Evolutionary conservation across 2,888 invertebrate species (phyloP), one percentile per base, ranked within the genome.

Genomic region (Microctonus brassicae): DNA sequence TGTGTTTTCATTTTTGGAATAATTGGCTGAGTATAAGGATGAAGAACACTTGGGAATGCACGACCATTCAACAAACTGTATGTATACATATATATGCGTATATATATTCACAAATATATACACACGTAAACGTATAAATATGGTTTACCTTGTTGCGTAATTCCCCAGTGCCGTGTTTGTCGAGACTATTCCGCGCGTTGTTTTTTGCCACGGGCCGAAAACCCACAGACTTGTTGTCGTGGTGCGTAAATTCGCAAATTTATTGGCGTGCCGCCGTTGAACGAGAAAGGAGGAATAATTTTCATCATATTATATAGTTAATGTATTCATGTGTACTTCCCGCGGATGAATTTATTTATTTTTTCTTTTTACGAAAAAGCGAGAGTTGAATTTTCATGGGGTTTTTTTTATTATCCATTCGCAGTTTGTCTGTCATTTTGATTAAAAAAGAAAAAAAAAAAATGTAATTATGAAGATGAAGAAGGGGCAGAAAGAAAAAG

Each of bases 221-320:
- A 63, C 42, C 58, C 63, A 72, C 69, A 42, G 72, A 55, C 67
- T 58, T 64, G 70, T 70, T 64, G 57, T 69, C 39, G 61, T 60
- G 17, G 61, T 58, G 69, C 76, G 73, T 79, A 75, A 80, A 75
- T 57, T 72, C 72, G 57, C 17, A 58, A 78, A 77, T 79, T 77
- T 78, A 78, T 78, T 70, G 69, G 60, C 69, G n/a, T n/a, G 42
- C 42, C 34, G 34, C 55, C 24, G 17, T 33, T 33, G 33, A 63
- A 47, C 63, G 52, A 10, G n/a, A 33, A n/a, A 63, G 36, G n/a
- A 33, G 47, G 33, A 33, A 63, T 63, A 39, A 63, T 52, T 52
- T 47, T 47, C 47, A 47, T 47, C 47, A 47, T 47, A 5, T 47
- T 47, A 5, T 47, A 20, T 47, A 47, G 17, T 17, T 47, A n/a